Percentiles rank a stretch among this genome's conserved stretches.
Evolutionary conservation across 30 jellyfish, hydroid and myxozoan genomes (phyloP).

Genomic region (Pelagia noctiluca): DNA sequence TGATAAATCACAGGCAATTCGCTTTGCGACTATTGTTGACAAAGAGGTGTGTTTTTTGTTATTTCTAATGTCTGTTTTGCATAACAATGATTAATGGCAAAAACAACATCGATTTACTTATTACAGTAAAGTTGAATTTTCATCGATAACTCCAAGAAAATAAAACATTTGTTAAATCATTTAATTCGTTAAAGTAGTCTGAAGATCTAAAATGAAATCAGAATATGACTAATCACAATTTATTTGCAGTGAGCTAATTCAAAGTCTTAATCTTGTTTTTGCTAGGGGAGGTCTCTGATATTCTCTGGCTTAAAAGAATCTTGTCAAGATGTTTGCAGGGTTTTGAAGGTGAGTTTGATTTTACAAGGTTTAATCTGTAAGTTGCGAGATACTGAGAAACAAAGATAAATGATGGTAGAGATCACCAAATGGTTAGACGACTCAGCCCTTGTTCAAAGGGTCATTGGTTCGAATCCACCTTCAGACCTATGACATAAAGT

Average conservation of each 20-base stretch:
- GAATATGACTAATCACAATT: not conserved
- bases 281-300: conserved; percentile 16
- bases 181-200: not conserved
- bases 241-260: too few species aligned
- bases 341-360: conserved; percentile 12
- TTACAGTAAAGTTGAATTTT: not conserved
- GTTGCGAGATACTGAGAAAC: too few species aligned
- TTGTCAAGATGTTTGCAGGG: conserved; percentile 9
- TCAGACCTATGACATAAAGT: too few species aligned
- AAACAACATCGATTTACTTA: not conserved
- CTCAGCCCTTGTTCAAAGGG: too few species aligned
- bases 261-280: not conserved
- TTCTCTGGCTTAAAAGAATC: not conserved
- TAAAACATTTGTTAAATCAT: not conserved
- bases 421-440: too few species aligned
- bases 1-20: conserved; percentile 75
- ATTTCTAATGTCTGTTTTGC: not conserved
- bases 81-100: not conserved
- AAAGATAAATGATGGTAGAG: too few species aligned
- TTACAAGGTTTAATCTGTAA: too few species aligned
- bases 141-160: not conserved
- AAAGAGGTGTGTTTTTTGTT: conserved; percentile 70
- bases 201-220: not conserved
- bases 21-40: conserved; percentile 92
- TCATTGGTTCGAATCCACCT: too few species aligned